These are phyloP conservation scores for Baccha elongata DNA, from an alignment of 2,888 invertebrate genomes.

Conservation along the genomic window DNA sequence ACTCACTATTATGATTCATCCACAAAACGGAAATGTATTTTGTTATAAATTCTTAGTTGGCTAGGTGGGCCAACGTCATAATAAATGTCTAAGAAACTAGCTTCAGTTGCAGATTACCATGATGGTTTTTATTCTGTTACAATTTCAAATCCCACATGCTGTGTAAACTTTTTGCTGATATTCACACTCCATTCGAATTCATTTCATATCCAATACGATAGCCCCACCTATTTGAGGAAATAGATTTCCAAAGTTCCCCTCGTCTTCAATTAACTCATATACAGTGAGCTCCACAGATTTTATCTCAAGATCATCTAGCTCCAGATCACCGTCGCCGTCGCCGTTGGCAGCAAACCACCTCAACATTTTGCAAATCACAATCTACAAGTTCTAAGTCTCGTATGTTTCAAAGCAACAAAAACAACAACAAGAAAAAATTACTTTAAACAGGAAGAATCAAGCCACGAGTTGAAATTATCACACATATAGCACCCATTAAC, in stretches of 20 bases:
- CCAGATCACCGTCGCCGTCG: slow-evolving; percentile 29
- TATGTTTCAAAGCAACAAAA: background rate
- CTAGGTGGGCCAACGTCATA: slow-evolving; percentile 21
- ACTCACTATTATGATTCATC: too few relatives aligned
- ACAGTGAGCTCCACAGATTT: slow-evolving; percentile 46
- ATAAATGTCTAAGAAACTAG: slow-evolving; percentile 9
- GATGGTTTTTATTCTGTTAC: background rate
- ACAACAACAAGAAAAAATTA: background rate
- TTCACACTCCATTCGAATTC: slow-evolving; percentile 59
- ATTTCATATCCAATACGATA: slow-evolving; percentile 67
- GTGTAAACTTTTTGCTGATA: slow-evolving; percentile 7
- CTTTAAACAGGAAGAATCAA: slow-evolving; percentile 68
- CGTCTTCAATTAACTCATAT: slow-evolving; percentile 64
- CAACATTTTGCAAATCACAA: slow-evolving; percentile 63
- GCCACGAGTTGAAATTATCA: slow-evolving; percentile 72
- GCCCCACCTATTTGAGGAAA: slow-evolving; percentile 71
- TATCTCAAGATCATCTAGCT: slow-evolving; percentile 69
- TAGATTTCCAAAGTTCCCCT: slow-evolving; percentile 49
- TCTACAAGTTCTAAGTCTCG: slow-evolving; percentile 35
- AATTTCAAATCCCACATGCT: slow-evolving; percentile 43
- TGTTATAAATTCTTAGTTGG: slow-evolving; percentile 13
- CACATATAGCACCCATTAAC: slow-evolving; percentile 74
- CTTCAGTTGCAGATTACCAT: slow-evolving; percentile 21
- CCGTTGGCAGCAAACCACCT: slow-evolving; percentile 47
- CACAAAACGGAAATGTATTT: slow-evolving; percentile 4